These are phyloP conservation scores for Drosophila biarmipes DNA, from an alignment of 1,140 invertebrate species.

Conservation along the genomic window DNA sequence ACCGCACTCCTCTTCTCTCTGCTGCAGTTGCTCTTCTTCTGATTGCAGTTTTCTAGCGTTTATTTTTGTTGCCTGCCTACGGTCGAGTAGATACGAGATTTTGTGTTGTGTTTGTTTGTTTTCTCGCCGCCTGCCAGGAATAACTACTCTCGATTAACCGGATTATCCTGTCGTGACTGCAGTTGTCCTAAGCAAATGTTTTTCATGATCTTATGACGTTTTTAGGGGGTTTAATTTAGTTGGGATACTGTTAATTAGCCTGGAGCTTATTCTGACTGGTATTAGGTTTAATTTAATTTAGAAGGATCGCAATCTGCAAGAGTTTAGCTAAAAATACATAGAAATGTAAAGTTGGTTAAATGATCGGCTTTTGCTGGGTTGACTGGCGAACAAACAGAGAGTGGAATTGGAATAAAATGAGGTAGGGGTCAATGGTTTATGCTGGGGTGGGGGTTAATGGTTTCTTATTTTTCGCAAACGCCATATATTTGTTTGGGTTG, in stretches of 20 bases:
- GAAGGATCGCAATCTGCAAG: slow-evolving; percentile 71
- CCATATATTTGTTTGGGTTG: slow-evolving; percentile 4
- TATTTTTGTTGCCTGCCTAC: slow-evolving; percentile 5
- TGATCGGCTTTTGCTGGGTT: slow-evolving; percentile 27
- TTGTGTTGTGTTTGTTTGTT: slow-evolving; percentile 27
- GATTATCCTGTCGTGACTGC: background rate
- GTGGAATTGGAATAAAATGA: background rate
- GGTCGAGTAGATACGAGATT: slow-evolving; percentile 15
- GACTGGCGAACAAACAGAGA: slow-evolving; percentile 26
- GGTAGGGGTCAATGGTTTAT: slow-evolving; percentile 7
- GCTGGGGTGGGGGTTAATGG: slow-evolving; percentile 1
- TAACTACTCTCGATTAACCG: slow-evolving; percentile 13
- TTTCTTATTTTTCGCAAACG: slow-evolving; percentile 17
- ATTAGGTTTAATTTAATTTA: slow-evolving; percentile 53
- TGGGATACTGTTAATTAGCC: slow-evolving; percentile 15
- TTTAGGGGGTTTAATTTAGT: slow-evolving; percentile 2
- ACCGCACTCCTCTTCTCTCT: slow-evolving; percentile 3
- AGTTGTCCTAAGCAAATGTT: slow-evolving; percentile 28
- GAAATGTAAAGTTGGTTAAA: slow-evolving; percentile 67
- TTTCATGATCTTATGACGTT: slow-evolving; percentile 8
- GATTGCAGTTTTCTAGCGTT: too few species aligned
- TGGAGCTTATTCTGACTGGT: slow-evolving; percentile 16
- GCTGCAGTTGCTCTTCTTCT: slow-evolving; percentile 9
- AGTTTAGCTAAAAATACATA: slow-evolving; percentile 82
- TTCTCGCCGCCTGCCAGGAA: slow-evolving; percentile 9